Evolutionary conservation across 2,888 invertebrate species (phyloP), one percentile per base, ranked within the genome.

Genomic region (Aphrophora alni): DNA sequence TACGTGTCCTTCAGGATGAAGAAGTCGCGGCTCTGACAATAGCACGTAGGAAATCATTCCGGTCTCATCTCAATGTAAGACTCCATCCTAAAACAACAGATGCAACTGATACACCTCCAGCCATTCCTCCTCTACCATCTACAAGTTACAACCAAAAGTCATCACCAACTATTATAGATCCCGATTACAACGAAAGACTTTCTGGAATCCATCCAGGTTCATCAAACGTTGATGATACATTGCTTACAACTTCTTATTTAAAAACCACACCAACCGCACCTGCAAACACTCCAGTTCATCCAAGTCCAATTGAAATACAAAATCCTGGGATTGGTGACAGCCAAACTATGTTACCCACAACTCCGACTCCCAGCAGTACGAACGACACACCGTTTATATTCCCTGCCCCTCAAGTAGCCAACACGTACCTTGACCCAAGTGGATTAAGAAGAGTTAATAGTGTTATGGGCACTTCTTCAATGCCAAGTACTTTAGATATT

Each of bases 1-100:
- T 86, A 80, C 70, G 88, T 82, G 81, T 88, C 82, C 86, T 85
- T 12, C 78, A 82, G 33, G 83, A 84, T 24, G 84, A 86, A 27
- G 86, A 86, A 80, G 80, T 85, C 27, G 24, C 85, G 0, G 84
- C 82, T 26, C 78, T 83, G 12, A 82, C 85, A 3, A 44, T 81
- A 25, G 38, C 81, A 17, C 27, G 86, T 12, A 84, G 84, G 26
- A 87, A 86, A 75, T 87, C 88, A 1, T 89, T 87, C 83, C 87
- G 86, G 44, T 88, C 88, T 28, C 87, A 88, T 71, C 80, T 89
- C 12, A 87, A 87, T 77, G 88, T 89, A 1, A 88, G 87, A 0
- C 80, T 89, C 24, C 87, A 83, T 77, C 75, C 81, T n/a, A 59
- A 59, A 3, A 1, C 59, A 14, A 71, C 75, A 33, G 80, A 80